Percentiles rank a stretch among this genome's conserved stretches.
Conservation (phyloP, 2,797 vertebrate genomes). For the Pampus argenteus region DNA sequence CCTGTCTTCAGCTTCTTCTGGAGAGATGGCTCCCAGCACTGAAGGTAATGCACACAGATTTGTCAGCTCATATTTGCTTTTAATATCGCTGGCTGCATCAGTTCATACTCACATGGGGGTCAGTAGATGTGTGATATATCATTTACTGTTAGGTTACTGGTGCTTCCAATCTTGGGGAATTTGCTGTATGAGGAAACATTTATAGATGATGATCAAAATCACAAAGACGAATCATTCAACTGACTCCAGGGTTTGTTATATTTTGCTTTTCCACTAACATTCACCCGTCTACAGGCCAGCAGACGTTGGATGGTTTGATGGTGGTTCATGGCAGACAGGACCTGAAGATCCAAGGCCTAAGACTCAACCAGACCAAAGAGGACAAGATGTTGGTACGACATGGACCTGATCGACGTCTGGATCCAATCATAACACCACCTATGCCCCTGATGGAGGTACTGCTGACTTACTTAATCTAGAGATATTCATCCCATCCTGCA, state of each 20-base stretch:
- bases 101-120: not conserved
- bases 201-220: not conserved
- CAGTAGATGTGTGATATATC: not conserved
- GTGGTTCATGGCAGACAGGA: conserved; percentile 93
- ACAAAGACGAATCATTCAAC: not conserved
- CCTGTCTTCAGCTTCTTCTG: conserved; percentile 87
- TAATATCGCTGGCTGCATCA: not conserved
- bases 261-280: not conserved
- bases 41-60: conserved; percentile 82
- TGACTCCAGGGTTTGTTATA: not conserved
- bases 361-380: conserved; percentile 96
- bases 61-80: not conserved
- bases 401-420: conserved; percentile 92
- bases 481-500: not conserved
- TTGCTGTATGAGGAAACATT: too few relatives aligned
- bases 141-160: not conserved
- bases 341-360: conserved; percentile 94
- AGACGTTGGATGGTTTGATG: conserved; percentile 81
- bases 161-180: not conserved
- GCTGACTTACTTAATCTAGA: not conserved
- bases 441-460: conserved; percentile 98
- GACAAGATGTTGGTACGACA: conserved; percentile 95
- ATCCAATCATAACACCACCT: conserved; percentile 92
- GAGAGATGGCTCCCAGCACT: conserved; percentile 80
- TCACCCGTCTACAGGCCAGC: conserved; percentile 70